Evolutionary conservation across 1,140 invertebrate species (phyloP).

Genomic region (Leptinotarsa defecta): DNA sequence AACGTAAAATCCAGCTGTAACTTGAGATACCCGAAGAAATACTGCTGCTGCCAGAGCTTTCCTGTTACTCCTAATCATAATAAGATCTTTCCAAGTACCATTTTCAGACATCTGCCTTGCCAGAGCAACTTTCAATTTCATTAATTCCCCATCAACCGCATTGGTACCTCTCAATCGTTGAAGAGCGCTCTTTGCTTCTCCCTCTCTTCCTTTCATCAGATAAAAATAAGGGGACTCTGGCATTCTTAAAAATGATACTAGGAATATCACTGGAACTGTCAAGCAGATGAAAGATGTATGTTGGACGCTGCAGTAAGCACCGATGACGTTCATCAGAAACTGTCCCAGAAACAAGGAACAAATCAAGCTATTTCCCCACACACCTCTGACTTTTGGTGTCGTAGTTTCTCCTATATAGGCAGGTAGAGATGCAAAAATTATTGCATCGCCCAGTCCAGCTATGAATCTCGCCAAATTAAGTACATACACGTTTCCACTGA

Average conservation of each 20-base stretch:
- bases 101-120: constrained; percentile 41
- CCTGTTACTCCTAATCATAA: constrained; percentile 56
- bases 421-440: constrained; percentile 33
- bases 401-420: constrained; percentile 41
- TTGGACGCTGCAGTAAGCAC: constrained; percentile 23
- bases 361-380: constrained; percentile 54
- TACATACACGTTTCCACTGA: constrained; percentile 11
- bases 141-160: constrained; percentile 29
- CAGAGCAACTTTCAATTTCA: constrained; percentile 35
- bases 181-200: constrained; percentile 32
- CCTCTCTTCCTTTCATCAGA: constrained; percentile 40
- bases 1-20: constrained; percentile 66
- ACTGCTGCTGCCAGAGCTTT: constrained; percentile 54
- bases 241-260: constrained; percentile 33
- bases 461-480: constrained; percentile 17
- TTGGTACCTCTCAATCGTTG: not conserved
- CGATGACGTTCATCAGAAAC: constrained; percentile 56
- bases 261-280: constrained; percentile 23
- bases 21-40: constrained; percentile 63
- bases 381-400: constrained; percentile 39
- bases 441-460: constrained; percentile 37
- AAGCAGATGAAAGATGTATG: constrained; percentile 29
- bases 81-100: constrained; percentile 42
- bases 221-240: constrained; percentile 51
- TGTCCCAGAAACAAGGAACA: constrained; percentile 60